phyloP scores from a whole-genome alignment of 1,140 invertebrate species.

The Drosophila paulistorum region DNA sequence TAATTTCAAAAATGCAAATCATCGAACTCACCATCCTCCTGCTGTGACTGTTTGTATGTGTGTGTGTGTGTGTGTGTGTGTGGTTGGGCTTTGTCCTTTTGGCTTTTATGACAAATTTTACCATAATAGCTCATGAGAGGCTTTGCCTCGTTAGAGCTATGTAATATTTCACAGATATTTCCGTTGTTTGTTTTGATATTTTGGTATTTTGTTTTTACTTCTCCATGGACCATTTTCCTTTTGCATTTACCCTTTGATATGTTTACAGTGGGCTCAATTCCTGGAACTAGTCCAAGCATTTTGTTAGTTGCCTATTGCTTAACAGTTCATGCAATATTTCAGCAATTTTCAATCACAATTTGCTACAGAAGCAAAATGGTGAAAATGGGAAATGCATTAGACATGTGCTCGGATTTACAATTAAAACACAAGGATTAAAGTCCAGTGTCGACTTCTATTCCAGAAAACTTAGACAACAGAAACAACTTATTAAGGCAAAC shows the following conservation, averaged over 20 bases:
- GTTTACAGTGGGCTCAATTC: conserved; percentile 30
- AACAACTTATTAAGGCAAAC: too few relatives aligned
- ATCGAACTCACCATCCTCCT: conserved; percentile 30
- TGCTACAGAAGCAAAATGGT: too few relatives aligned
- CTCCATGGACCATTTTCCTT: neutral
- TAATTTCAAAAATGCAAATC: conserved; percentile 80
- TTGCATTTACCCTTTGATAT: conserved; percentile 24
- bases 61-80: neutral
- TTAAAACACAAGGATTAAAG: too few relatives aligned
- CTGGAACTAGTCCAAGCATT: conserved; percentile 4
- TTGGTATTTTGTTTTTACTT: conserved; percentile 27
- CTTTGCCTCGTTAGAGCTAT: conserved; percentile 58
- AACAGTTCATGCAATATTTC: neutral
- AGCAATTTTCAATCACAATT: too few relatives aligned
- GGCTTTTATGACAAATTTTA: conserved; percentile 67
- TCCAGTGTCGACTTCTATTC: too few relatives aligned
- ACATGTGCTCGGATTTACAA: too few relatives aligned
- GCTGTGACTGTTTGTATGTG: neutral
- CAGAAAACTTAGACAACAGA: too few relatives aligned
- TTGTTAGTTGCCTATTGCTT: too few relatives aligned
- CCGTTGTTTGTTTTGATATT: conserved; percentile 27
- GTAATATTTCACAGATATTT: conserved; percentile 60
- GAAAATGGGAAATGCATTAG: too few relatives aligned
- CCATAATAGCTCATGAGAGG: conserved; percentile 50
- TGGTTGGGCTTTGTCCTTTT: conserved; percentile 33